phyloP scores from a whole-genome alignment of 2,797 vertebrate genomes.

The Epinephelus malabaricus region DNA sequence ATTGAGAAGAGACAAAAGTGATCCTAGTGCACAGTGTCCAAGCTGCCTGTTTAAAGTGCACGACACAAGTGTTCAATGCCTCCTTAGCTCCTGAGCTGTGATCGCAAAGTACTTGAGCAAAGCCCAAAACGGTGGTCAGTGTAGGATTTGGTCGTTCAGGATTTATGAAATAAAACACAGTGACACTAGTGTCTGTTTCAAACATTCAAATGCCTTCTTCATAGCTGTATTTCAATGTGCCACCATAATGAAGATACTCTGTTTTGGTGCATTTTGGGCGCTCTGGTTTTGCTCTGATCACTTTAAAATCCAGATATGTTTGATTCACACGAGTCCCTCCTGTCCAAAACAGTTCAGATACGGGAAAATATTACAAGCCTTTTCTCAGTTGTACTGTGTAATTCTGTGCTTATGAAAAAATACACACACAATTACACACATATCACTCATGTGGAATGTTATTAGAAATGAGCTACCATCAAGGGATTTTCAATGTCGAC shows the following conservation, averaged over 20 bases:
- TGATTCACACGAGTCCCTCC: constrained; percentile 5
- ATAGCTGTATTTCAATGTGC: constrained; percentile 40
- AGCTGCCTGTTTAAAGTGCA: constrained; percentile 33
- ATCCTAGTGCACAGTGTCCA: constrained; percentile 32
- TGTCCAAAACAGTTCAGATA: constrained; percentile 34
- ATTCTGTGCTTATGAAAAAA: constrained; percentile 22
- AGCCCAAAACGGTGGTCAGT: constrained; percentile 28
- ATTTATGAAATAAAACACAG: constrained; percentile 34
- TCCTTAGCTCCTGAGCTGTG: constrained; percentile 33
- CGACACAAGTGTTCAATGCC: constrained; percentile 33
- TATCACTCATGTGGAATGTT: constrained; percentile 27
- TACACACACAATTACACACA: background rate
- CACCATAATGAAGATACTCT: constrained; percentile 28
- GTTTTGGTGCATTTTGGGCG: constrained; percentile 15
- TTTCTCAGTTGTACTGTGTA: constrained; percentile 44
- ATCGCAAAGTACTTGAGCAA: constrained; percentile 29
- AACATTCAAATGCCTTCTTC: constrained; percentile 60
- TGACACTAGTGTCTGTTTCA: constrained; percentile 45
- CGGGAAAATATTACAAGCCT: constrained; percentile 13
- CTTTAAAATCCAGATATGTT: constrained; percentile 30
- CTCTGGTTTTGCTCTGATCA: constrained; percentile 16
- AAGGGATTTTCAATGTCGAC: constrained; percentile 9
- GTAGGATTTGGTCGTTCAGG: constrained; percentile 37
- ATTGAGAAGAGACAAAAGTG: constrained; percentile 12
- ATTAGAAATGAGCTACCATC: constrained; percentile 32